Base-by-base conservation (phyloP, 2,888 invertebrate species). In the Drosophila recens region DNA sequence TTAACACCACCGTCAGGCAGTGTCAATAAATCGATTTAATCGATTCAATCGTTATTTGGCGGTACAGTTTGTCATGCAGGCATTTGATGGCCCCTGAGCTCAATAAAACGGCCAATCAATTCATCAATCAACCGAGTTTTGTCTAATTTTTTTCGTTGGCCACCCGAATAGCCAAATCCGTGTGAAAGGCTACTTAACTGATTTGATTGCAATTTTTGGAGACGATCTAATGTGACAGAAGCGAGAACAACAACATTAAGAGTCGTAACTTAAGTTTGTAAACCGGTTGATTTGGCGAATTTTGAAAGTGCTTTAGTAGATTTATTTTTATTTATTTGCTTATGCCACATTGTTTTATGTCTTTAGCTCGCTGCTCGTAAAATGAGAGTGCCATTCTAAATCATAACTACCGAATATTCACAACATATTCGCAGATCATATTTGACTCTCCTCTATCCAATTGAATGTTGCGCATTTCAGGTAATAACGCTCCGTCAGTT, bases 221-320 rank as follows among this genome's bases (percentile, higher is more conserved):
- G 79, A 79, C 70, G 46, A 66, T 66, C 40, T 67, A 30, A 33
- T 13, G 20, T 45, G 30, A 42, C 48, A 61, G 53, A 36, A 57
- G 40, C 42, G 17, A 38, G 36, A 58, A 43, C 23, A 40, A 49
- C 27, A 58, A 67, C 49, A 51, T 61, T 42, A 43, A 23, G 8
- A 30, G 13, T 48, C 36, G 17, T 33, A 54, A 17, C 15, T 53
- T 30, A 13, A 52, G 61, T 56, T 67, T 54, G 53, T 70, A 87
- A 88, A 86, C 90, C 84, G 84, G 90, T 90, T 86, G 38, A 72
- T 68, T 79, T 72, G 75, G 72, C 74, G 68, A 66, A 62, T 82
- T 88, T 86, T 83, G 74, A 90, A 86, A 86, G 90, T 80, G 72
- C 66, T 73, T 80, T 69, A 59, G 67, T 56, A 53, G 75, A 82